These are phyloP conservation scores for Octomys mimax DNA, from an alignment of 2,797 vertebrate genomes.

Conservation along the genomic window DNA sequence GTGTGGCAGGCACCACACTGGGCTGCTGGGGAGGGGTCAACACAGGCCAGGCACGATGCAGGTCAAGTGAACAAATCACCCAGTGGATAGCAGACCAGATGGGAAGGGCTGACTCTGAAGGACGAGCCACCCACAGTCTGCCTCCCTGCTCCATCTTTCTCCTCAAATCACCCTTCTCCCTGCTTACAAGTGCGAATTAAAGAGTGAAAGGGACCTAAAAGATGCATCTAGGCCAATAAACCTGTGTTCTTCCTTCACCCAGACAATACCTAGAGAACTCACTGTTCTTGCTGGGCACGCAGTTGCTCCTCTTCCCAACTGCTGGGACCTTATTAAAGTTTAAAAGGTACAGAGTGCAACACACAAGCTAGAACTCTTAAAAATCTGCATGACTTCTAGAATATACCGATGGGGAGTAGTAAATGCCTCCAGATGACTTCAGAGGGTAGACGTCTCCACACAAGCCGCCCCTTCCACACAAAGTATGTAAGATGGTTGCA, in stretches of 20 bases:
- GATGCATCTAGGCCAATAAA: background rate
- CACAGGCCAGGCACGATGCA: background rate
- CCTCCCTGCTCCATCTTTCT: background rate
- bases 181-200: background rate
- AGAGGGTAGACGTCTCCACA: background rate
- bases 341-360: background rate
- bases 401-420: no score
- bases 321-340: background rate
- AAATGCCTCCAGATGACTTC: background rate
- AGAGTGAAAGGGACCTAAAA: background rate
- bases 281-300: background rate
- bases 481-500: background rate
- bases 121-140: background rate
- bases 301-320: background rate
- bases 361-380: background rate
- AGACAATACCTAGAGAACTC: background rate
- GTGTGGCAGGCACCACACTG: no score
- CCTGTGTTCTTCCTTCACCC: slow-evolving; percentile 16
- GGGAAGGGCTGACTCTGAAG: background rate
- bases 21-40: background rate
- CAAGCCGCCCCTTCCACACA: background rate
- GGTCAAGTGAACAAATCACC: background rate
- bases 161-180: background rate
- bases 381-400: background rate
- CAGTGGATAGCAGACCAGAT: background rate